Base-by-base conservation (phyloP, 1,140 invertebrate genomes). In the Phthorimaea operculella region DNA sequence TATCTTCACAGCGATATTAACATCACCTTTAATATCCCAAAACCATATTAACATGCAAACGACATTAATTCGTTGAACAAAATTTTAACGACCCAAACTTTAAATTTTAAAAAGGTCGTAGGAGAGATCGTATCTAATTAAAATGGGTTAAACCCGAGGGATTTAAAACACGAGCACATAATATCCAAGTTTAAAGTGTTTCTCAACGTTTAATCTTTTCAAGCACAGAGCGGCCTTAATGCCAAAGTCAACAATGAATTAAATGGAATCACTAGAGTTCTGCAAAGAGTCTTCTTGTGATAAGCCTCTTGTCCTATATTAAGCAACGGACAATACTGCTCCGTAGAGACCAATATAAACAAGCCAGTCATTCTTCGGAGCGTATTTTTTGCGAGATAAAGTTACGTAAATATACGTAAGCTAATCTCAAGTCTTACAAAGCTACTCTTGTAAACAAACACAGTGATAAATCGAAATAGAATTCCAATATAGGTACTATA, bases 181-280 rank as follows among this genome's bases (percentile, higher is more conserved):
- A n/a, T 39, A 39, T 39, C 36, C 36, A 39, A 10, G 36, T 39
- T 39, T n/a, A 39, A 39, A 39, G 36, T 39, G n/a, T 39, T 39
- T 39, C 36, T 39, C 36, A 39, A 39, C 36, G 36, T 39, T 39
- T 39, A 39, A 39, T 39, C 36, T 39, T 28, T 39, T 39, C 36
- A 39, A 39, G 36, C 36, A 39, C 36, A 39, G 36, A 39, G 36
- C 8, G 36, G 36, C 36, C 36, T 39, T 39, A 39, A 39, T 39
- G n/a, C n/a, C n/a, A 39, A 39, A 39, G 36, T 39, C 36, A 39
- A 39, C 36, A 39, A n/a, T 39, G 36, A 39, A 39, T 39, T 39
- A 39, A 39, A 39, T 39, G 36, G 36, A 39, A 39, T 39, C 36
- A 39, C 36, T 39, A 39, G 36, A 39, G 36, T n/a, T 12, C 36